Base-by-base conservation (phyloP, 53 echinoderm and acorn worm species). In the Actinopyga echinites region DNA sequence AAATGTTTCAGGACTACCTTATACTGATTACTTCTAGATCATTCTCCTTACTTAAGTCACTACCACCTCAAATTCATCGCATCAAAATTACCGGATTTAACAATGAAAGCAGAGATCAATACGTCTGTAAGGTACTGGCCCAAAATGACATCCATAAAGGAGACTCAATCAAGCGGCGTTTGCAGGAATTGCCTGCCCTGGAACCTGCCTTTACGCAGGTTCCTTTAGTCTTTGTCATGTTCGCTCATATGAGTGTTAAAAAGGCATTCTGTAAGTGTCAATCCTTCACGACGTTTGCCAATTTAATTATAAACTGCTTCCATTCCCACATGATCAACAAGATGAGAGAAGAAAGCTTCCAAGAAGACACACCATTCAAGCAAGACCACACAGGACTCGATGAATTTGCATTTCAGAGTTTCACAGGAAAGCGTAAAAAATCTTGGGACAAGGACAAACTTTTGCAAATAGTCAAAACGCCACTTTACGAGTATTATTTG, bases 191-290 rank as follows among this genome's bases (percentile, higher is more conserved):
- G n/a, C 34, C 34, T 21, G 36, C n/a, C 13, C 0, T 67, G 0
- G 68, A 10, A 19, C n/a, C n/a, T n/a, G 64, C 30, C 0, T 67
- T 67, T 32, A 36, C 8, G 8, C 34, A 67, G 36, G 31, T 34
- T 67, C 68, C 68, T 34, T 15, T 67, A 34, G 34, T 67, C 36
- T 67, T 67, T 67, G 68, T 35, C 15, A 34, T 67, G 68, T 35
- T 34, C 2, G 12, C 68, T 19, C 68, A 67, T 35, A 36, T 32
- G 36, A 9, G 19, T n/a, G 0, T 31, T 12, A 38, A 17, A 2
- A 38, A 32, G n/a, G 35, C 8, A 11, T 17, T 67, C 36, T 8
- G 6, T 6, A 67, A 1, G 29, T 67, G 29, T 22, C 17, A 7
- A 26, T 36, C 68, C n/a, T n/a, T 13, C 4, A 34, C 68, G 38